phyloP scores from a whole-genome alignment of 2,888 invertebrate genomes.

The Apantesis nais region DNA sequence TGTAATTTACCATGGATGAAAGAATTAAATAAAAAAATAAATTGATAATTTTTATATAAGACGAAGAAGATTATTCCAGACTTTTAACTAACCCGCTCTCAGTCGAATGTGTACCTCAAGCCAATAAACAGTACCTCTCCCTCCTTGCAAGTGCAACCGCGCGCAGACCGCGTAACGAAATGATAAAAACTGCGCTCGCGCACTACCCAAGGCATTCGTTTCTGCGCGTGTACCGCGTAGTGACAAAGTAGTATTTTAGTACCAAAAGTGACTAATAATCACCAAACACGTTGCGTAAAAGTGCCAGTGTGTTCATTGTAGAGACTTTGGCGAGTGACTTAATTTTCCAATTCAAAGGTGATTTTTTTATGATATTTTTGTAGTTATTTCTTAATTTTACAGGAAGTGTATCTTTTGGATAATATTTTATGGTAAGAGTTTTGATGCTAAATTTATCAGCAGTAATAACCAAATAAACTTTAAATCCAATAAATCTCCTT shows the following conservation, averaged over 20 bases:
- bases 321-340: constrained; percentile 82
- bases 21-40: too few species aligned
- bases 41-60: background rate
- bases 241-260: constrained; percentile 39
- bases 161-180: constrained; percentile 79
- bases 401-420: constrained; percentile 46
- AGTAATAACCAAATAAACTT: background rate
- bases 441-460: constrained; percentile 3
- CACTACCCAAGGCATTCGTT: constrained; percentile 64
- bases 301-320: constrained; percentile 79
- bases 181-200: constrained; percentile 74
- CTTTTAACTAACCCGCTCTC: constrained; percentile 24
- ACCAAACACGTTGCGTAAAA: constrained; percentile 78
- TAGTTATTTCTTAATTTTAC: constrained; percentile 43
- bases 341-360: constrained; percentile 81
- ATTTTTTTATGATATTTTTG: constrained; percentile 48
- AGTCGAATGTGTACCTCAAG: constrained; percentile 25
- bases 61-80: background rate
- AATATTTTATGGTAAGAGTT: constrained; percentile 34
- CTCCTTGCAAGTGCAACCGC: constrained; percentile 45
- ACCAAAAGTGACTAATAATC: constrained; percentile 50
- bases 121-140: constrained; percentile 20
- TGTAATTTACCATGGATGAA: too few species aligned
- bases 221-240: constrained; percentile 65
- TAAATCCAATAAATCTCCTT: too few species aligned